These are phyloP conservation scores for Paracentrotus lividus DNA, from an alignment of 53 echinoderm and acorn worm genomes.

Conservation along the genomic window DNA sequence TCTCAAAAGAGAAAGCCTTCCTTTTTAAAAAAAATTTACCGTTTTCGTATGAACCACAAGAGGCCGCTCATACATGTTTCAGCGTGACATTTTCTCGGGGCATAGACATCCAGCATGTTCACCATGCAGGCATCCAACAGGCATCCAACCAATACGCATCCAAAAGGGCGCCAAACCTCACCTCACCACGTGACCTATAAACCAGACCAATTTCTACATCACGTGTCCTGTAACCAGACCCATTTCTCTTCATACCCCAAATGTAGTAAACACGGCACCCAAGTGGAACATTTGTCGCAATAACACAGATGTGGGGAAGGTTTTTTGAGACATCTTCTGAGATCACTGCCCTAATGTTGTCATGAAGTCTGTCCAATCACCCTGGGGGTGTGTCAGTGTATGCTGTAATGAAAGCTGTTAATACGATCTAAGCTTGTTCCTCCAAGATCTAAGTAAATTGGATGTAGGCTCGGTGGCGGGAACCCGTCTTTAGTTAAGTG, in stretches of 20 bases:
- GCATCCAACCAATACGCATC: neutral
- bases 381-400: conserved; percentile 36
- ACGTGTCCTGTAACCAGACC: neutral
- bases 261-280: neutral
- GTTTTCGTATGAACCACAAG: too few species aligned
- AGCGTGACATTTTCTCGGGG: neutral
- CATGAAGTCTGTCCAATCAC: conserved; percentile 46
- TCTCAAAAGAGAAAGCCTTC: too few species aligned
- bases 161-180: neutral
- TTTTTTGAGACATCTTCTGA: conserved; percentile 13
- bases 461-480: neutral
- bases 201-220: too few species aligned
- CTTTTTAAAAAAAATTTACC: too few species aligned
- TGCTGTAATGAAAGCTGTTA: conserved; percentile 38
- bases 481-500: conserved; percentile 30
- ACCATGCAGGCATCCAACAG: too few species aligned
- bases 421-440: conserved; percentile 42
- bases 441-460: conserved; percentile 42
- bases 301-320: neutral
- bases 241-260: neutral
- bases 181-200: too few species aligned
- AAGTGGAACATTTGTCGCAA: neutral
- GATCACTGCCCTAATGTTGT: conserved; percentile 28
- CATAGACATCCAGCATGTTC: neutral
- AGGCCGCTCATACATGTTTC: neutral